Conservation (phyloP, 2,888 invertebrate species). For the Cryptosula pallasiana region DNA sequence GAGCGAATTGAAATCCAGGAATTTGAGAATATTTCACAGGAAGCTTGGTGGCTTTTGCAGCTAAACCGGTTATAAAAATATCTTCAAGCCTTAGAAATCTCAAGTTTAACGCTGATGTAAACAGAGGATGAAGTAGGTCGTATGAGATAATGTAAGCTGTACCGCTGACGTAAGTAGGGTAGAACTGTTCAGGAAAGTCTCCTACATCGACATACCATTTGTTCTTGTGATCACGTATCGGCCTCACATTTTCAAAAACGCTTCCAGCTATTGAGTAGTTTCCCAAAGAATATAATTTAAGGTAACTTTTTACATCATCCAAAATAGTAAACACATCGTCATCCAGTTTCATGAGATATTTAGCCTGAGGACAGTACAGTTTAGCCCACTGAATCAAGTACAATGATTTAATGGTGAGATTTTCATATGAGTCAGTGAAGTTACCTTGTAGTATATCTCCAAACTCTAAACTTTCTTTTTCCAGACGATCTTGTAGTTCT, state of each 20-base stretch:
- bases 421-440: constrained; percentile 19
- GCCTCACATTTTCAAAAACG: neutral
- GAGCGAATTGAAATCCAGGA: neutral
- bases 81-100: constrained; percentile 5
- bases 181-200: neutral
- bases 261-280: neutral
- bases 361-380: neutral
- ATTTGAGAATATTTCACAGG: neutral
- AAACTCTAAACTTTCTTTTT: neutral
- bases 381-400: neutral
- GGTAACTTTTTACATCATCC: neutral
- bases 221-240: neutral
- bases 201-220: constrained; percentile 8
- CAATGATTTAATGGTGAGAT: neutral
- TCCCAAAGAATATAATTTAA: neutral
- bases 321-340: constrained; percentile 5
- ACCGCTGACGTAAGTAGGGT: constrained; percentile 9
- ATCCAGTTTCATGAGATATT: constrained; percentile 1
- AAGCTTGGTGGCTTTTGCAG: neutral
- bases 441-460: constrained; percentile 19
- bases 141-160: neutral
- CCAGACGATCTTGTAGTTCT: neutral
- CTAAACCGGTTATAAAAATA: neutral
- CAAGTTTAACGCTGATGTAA: neutral
- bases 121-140: neutral